These are phyloP conservation scores for Megalops atlanticus DNA, from an alignment of 2,113 vertebrate genomes.

Conservation along the genomic window DNA sequence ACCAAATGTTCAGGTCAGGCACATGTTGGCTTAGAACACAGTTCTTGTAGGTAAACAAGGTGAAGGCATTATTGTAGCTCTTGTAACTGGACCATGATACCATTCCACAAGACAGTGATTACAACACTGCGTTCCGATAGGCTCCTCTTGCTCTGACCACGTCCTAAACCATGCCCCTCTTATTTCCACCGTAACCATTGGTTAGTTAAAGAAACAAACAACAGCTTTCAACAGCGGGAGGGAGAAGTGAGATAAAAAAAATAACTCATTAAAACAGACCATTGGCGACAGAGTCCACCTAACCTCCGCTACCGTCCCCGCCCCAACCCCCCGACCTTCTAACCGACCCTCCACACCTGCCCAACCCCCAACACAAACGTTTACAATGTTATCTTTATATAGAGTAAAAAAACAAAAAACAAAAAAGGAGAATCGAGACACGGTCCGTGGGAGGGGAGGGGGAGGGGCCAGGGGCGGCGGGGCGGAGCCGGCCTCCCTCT, in stretches of 20 bases:
- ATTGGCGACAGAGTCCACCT: neutral
- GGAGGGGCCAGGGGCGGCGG: neutral
- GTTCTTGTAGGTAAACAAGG: constrained; percentile 27
- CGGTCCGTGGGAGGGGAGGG: neutral
- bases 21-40: constrained; percentile 37
- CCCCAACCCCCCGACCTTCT: neutral
- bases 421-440: constrained; percentile 37
- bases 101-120: constrained; percentile 28
- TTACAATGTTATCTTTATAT: neutral
- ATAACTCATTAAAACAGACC: neutral
- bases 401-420: constrained; percentile 42
- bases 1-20: constrained; percentile 9
- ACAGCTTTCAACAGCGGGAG: neutral
- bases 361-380: neutral
- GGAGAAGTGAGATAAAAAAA: neutral
- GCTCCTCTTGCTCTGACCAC: neutral
- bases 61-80: constrained; percentile 9
- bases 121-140: constrained; percentile 34
- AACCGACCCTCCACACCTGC: neutral
- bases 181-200: neutral
- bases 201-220: neutral
- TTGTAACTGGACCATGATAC: constrained; percentile 38
- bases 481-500: neutral
- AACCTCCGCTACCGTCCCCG: neutral
- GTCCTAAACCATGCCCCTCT: neutral